phyloP scores from a whole-genome alignment of 2,113 vertebrate species.

The Chaetodon auriga region DNA sequence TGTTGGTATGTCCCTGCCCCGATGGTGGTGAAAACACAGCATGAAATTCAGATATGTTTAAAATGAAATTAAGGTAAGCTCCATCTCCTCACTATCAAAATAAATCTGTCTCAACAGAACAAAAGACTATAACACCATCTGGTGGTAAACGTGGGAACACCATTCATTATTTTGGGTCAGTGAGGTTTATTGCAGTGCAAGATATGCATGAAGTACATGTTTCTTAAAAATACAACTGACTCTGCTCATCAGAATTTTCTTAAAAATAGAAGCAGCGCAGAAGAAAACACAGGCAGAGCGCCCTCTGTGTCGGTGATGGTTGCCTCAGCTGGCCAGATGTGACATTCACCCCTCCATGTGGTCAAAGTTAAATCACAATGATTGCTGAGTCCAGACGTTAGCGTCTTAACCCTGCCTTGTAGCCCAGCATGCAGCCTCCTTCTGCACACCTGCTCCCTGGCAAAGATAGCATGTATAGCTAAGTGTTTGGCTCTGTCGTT shows the following conservation, averaged over 20 bases:
- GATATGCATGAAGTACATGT: background rate
- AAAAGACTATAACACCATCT: conserved; percentile 64
- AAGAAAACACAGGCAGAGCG: background rate
- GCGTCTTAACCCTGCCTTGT: conserved; percentile 36
- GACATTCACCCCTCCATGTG: conserved; percentile 50
- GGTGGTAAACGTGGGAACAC: conserved; percentile 54
- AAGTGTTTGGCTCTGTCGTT: conserved; percentile 55
- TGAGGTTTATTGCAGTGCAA: background rate
- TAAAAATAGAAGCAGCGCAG: background rate
- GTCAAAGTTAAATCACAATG: conserved; percentile 59
- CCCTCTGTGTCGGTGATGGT: conserved; percentile 7
- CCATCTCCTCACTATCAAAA: background rate
- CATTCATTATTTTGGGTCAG: background rate
- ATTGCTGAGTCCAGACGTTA: conserved; percentile 58
- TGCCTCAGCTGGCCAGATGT: conserved; percentile 41
- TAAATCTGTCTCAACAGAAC: background rate
- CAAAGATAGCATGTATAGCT: conserved; percentile 47
- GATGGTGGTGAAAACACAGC: background rate
- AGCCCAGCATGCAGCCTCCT: conserved; percentile 69
- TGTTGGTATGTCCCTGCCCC: background rate
- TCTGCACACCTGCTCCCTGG: conserved; percentile 74
- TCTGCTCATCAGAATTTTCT: background rate
- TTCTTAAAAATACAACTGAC: background rate
- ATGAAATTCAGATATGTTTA: background rate
- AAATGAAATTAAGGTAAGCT: background rate